A percentile compares a stretch with the other conserved stretches of the same genome.
Evolutionary conservation across 92 coral and sea anemone genomes (phyloP).

Genomic region (Nematostella vectensis): DNA sequence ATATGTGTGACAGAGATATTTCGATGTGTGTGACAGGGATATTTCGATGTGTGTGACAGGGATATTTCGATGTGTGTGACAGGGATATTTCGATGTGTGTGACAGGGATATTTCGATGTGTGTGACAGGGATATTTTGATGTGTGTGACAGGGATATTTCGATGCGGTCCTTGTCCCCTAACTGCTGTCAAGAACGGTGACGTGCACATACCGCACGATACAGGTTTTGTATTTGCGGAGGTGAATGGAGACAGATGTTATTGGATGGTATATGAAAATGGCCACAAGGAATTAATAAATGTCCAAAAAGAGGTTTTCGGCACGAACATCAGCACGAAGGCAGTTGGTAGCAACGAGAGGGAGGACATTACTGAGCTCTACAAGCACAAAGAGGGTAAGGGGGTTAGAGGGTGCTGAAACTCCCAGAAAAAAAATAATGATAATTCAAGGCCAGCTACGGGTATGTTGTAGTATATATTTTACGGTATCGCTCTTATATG

Average conservation of each 20-base stretch:
- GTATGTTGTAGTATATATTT: too few relatives aligned
- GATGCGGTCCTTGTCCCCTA: slow-evolving; percentile 84
- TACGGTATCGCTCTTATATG: too few relatives aligned
- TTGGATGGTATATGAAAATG: slow-evolving; percentile 57
- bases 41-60: too few relatives aligned
- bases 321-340: slow-evolving; percentile 64
- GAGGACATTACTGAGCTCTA: slow-evolving; percentile 61
- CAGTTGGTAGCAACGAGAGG: slow-evolving; percentile 43
- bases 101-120: too few relatives aligned
- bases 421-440: too few relatives aligned
- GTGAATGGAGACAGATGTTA: slow-evolving; percentile 76
- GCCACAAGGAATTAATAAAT: slow-evolving; percentile 27
- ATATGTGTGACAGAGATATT: too few relatives aligned
- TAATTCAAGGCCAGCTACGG: too few relatives aligned
- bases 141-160: slow-evolving; percentile 53
- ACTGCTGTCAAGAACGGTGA: slow-evolving; percentile 71
- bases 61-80: too few relatives aligned
- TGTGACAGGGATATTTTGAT: too few relatives aligned
- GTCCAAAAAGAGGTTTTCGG: slow-evolving; percentile 45
- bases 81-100: too few relatives aligned
- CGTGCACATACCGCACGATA: slow-evolving; percentile 50
- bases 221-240: slow-evolving; percentile 67
- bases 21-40: too few relatives aligned
- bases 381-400: slow-evolving; percentile 64
- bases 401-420: too few relatives aligned